Conservation (phyloP, 2,797 vertebrate genomes). For the Orestias chungarensis region DNA sequence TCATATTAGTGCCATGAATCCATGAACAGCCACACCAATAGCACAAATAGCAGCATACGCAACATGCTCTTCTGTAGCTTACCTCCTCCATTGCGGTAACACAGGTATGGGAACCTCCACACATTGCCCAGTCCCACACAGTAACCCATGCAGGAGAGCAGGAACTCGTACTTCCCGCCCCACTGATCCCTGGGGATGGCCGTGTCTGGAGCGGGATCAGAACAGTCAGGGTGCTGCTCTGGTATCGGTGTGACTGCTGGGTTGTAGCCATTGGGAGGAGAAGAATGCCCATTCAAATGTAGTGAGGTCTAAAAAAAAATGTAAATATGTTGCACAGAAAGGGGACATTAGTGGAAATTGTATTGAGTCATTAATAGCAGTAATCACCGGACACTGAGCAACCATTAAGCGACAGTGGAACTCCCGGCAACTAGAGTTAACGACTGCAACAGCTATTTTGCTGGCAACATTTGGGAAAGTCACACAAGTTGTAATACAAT, state of each 20-base stretch:
- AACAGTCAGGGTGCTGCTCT: conserved; percentile 44
- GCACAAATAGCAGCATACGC: conserved; percentile 17
- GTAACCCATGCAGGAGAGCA: conserved; percentile 87
- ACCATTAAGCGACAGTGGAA: not conserved
- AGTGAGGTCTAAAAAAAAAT: conserved; percentile 52
- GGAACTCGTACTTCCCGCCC: conserved; percentile 83
- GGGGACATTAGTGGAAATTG: not conserved
- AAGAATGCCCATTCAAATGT: conserved; percentile 56
- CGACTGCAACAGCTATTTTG: not conserved
- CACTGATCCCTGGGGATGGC: conserved; percentile 75
- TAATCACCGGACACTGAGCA: not conserved
- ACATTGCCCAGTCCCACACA: conserved; percentile 86
- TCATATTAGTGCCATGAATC: conserved; percentile 34
- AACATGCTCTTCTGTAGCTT: conserved; percentile 37
- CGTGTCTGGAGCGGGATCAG: not conserved
- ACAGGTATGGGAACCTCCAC: conserved; percentile 89
- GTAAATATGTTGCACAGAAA: not conserved
- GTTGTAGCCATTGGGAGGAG: conserved; percentile 55
- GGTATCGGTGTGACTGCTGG: conserved; percentile 12
- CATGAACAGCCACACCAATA: conserved; percentile 8
- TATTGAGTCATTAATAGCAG: not conserved
- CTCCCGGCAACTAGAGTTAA: not conserved
- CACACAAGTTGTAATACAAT: not conserved
- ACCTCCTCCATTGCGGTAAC: conserved; percentile 90
- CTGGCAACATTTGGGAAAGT: not conserved